These are phyloP conservation scores for Escarpia spicata DNA, from an alignment of 2,888 invertebrate species.

Conservation along the genomic window DNA sequence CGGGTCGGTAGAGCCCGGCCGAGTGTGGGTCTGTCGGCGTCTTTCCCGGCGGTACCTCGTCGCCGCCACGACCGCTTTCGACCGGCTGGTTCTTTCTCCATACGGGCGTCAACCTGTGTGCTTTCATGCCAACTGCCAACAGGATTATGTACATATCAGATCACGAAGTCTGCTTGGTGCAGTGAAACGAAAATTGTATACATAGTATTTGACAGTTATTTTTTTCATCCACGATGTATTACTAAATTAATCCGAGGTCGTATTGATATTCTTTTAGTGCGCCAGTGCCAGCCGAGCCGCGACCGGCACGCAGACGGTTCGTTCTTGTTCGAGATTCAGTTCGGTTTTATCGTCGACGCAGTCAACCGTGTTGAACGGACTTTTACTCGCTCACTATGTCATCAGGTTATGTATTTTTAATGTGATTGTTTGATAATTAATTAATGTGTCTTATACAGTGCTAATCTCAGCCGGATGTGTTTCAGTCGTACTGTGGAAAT, in stretches of 20 bases:
- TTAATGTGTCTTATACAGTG: constrained; percentile 13
- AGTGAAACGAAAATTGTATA: not conserved
- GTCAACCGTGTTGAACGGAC: not conserved
- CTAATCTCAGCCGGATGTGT: constrained; percentile 16
- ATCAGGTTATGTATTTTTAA: constrained; percentile 16
- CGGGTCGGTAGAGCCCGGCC: not conserved
- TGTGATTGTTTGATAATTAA: constrained; percentile 7
- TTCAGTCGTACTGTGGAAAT: constrained; percentile 16
- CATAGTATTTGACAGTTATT: not conserved
- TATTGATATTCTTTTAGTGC: not conserved
- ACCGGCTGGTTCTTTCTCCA: not conserved
- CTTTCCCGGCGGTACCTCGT: too few relatives aligned
- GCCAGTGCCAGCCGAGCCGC: not conserved
- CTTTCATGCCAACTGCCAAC: constrained; percentile 12
- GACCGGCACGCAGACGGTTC: not conserved
- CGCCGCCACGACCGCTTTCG: not conserved
- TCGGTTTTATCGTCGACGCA: not conserved
- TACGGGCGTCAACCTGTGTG: not conserved
- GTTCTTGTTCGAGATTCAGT: not conserved
- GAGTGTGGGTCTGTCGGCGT: not conserved
- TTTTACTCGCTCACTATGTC: constrained; percentile 13
- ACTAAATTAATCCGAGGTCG: not conserved
- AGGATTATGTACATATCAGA: constrained; percentile 16
- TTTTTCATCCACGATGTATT: not conserved
- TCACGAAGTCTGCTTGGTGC: constrained; percentile 5